Base-by-base conservation (phyloP, 2,797 vertebrate genomes). In the Lithobates pipiens region DNA sequence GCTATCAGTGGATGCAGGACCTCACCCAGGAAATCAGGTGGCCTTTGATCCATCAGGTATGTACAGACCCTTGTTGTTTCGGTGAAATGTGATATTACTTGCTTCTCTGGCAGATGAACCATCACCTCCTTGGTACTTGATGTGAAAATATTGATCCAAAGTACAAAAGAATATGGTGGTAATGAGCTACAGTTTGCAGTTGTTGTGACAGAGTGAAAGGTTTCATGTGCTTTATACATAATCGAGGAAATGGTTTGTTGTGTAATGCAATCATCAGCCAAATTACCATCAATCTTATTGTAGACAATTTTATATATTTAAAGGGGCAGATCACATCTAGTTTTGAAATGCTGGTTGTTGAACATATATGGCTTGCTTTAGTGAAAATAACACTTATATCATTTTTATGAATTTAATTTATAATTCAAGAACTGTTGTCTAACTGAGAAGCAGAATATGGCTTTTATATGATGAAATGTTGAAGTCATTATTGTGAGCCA, bases 11-110 rank as follows among this genome's bases (percentile, higher is more conserved):
- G 95, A 97, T 13, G 87, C 92, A 0, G 95, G 96, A 15, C 96
- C 95, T 0, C 89, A 89, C 85, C 89, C 93, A 1, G 92, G 93
- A 90, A 97, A 96, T 88, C 95, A 96, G 67, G 92, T 96, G 68
- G 86, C 90, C 16, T 97, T 97, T 81, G 93, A 94, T 89, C 90
- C 61, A 4, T 94, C 93, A 9, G 95, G 96, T 93, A 94, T 84
- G 91, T 80, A 73, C 13, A 63, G 42, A 72, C 42, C 5, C 8
- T 6, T 72, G 18, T 36, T 5, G 39, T 32, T 65, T 61, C 23
- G 18, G 57, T 65, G 23, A 67, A 77, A 77, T 42, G 34, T 42
- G 11, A 27, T 77, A 25, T 27, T 27, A 68, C 27, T 2, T 70
- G 23, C 29, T 71, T 34, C 23, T 80, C 21, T 27, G 25, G 23